Evolutionary conservation across 2,888 invertebrate genomes (phyloP), one percentile per base, ranked within the genome.

Genomic region (Coleophora flavipennella): DNA sequence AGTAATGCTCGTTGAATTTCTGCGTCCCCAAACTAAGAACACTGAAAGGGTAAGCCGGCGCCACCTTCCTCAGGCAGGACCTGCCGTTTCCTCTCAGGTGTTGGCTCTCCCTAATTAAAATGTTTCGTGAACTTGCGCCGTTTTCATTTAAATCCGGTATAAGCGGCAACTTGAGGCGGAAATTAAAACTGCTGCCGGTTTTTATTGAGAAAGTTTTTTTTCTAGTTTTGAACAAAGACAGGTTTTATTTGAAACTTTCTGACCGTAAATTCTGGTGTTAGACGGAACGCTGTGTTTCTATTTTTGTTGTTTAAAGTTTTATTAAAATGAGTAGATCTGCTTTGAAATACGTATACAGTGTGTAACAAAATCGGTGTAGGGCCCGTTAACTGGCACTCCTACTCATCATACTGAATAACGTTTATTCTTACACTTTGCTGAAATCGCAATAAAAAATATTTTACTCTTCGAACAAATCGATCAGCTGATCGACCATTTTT

Each of bases 91-190:
- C 71, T 53, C 47, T 53, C 43, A 48, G 57, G 59, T 63, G 60
- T 60, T 60, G 49, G 49, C 49, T 4, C 33, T 33, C 45, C 46
- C 57, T 59, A 79, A 78, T 78, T 77, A 77, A 20, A 76, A 76
- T 68, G 65, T 74, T 71, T 67, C 61, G 56, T 48, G 58, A 68
- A 72, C 62, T 71, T 66, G 62, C 55, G 61, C 62, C 62, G 67
- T 67, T 70, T 74, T 69, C 64, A 69, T 74, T 73, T 66, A 57
- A 74, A 71, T 68, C 67, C 59, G 58, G 54, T 63, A n/a, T n/a
- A 65, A 68, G 50, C 48, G 42, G 48, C 51, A 62, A 66, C 61
- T 70, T 57, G 56, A 55, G 51, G 52, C 59, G 71, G 73, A 75
- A 69, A 77, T 74, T 69, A 71, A 71, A 76, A 71, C 64, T 59